Evolutionary conservation across 2,888 invertebrate genomes (phyloP).

Genomic region (Luffia ferchaultella): DNA sequence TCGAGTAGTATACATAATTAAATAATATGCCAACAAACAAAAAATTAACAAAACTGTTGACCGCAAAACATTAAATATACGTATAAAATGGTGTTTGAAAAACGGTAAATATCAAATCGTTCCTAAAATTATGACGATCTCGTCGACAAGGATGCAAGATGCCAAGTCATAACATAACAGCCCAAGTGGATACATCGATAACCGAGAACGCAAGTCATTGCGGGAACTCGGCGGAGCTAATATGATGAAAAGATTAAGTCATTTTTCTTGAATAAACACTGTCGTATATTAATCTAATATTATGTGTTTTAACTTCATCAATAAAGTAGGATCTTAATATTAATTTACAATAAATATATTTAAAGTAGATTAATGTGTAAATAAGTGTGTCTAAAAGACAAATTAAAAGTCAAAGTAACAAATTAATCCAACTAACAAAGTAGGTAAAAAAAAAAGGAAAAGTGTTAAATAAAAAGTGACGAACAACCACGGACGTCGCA

Average conservation of each 20-base stretch:
- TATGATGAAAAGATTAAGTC: background rate
- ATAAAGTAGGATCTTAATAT: no score
- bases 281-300: background rate
- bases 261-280: background rate
- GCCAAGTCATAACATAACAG: conserved; percentile 30
- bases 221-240: background rate
- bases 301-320: no score
- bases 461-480: conserved; percentile 49
- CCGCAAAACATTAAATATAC: no score
- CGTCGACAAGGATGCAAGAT: conserved; percentile 9
- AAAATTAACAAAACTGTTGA: no score
- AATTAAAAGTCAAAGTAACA: conserved; percentile 14
- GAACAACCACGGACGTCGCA: conserved; percentile 41
- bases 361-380: background rate
- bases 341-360: background rate
- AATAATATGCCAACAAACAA: no score
- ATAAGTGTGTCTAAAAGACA: background rate
- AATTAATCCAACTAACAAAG: background rate
- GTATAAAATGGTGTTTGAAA: conserved; percentile 43
- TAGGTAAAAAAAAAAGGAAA: conserved; percentile 30
- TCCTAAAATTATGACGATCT: conserved; percentile 23
- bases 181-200: conserved; percentile 18
- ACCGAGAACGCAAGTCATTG: conserved; percentile 39
- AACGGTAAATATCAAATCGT: conserved; percentile 52
- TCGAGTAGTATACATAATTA: no score